A percentile compares a stretch with the other conserved stretches of the same genome.
Conservation (phyloP, 2,888 invertebrate genomes). For the Malthinus flaveolus region DNA sequence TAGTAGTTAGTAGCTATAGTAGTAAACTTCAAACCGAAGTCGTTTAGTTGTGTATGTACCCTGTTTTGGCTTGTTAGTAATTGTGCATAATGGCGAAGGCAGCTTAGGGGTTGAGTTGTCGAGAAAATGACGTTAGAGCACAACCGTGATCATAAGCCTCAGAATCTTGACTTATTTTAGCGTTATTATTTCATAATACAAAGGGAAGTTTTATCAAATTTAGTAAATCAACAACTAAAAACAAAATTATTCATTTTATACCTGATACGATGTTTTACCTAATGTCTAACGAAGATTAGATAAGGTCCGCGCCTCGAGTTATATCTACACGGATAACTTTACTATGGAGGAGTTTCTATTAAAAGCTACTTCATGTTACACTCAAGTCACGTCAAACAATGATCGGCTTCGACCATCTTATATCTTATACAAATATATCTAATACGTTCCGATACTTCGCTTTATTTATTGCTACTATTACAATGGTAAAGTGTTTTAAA, state of each 20-base stretch:
- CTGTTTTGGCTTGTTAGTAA: constrained; percentile 23
- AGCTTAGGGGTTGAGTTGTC: constrained; percentile 17
- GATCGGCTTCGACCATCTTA: constrained; percentile 29
- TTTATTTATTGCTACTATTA: background rate
- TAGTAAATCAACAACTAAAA: too few species aligned
- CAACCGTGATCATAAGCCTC: constrained; percentile 21
- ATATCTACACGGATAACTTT: constrained; percentile 28
- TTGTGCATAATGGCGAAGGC: constrained; percentile 26
- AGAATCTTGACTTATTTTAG: constrained; percentile 18
- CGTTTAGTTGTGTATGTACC: constrained; percentile 14
- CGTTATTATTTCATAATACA: constrained; percentile 20
- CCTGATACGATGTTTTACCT: constrained; percentile 9
- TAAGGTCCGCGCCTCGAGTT: constrained; percentile 25
- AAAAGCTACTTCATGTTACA: constrained; percentile 26
- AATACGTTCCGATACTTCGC: constrained; percentile 23
- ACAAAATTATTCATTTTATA: too few species aligned
- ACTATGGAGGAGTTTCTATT: constrained; percentile 31
- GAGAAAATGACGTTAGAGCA: background rate
- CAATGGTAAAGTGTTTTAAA: too few species aligned
- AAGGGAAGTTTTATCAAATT: background rate
- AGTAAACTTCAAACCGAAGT: constrained; percentile 8
- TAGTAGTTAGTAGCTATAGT: background rate
- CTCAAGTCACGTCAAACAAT: constrained; percentile 33
- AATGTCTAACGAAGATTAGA: constrained; percentile 25
- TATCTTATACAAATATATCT: constrained; percentile 27